phyloP scores from a whole-genome alignment of 2,113 vertebrate genomes.

The Tetrao urogallus region DNA sequence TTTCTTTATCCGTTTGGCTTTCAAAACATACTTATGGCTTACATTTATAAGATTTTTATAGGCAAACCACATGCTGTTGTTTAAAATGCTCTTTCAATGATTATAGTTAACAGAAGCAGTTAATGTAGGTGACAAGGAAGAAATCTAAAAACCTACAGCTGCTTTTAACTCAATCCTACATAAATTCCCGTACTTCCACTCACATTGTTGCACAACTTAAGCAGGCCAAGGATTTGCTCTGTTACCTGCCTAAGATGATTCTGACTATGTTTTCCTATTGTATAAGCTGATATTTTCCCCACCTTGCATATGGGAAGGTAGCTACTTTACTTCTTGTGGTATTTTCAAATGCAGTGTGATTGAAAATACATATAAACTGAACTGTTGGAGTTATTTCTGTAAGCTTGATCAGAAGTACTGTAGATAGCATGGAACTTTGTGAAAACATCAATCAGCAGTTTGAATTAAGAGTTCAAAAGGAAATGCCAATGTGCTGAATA shows the following conservation, averaged over 20 bases:
- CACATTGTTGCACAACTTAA: not conserved
- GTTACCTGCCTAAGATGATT: not conserved
- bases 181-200: not conserved
- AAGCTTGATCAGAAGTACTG: not conserved
- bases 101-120: not conserved
- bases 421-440: not conserved
- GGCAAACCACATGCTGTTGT: not conserved
- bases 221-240: not conserved
- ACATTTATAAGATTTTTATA: not conserved
- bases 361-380: not conserved
- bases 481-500: not conserved
- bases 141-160: not conserved
- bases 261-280: not conserved
- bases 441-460: not conserved
- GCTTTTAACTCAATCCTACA: not conserved
- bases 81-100: not conserved
- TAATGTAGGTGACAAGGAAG: not conserved
- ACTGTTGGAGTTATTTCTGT: not conserved
- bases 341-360: too few relatives aligned
- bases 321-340: not conserved
- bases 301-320: not conserved
- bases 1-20: not conserved
- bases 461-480: not conserved
- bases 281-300: not conserved
- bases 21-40: not conserved